Conservation (phyloP, 2,888 invertebrate genomes). For the Automeris io region DNA sequence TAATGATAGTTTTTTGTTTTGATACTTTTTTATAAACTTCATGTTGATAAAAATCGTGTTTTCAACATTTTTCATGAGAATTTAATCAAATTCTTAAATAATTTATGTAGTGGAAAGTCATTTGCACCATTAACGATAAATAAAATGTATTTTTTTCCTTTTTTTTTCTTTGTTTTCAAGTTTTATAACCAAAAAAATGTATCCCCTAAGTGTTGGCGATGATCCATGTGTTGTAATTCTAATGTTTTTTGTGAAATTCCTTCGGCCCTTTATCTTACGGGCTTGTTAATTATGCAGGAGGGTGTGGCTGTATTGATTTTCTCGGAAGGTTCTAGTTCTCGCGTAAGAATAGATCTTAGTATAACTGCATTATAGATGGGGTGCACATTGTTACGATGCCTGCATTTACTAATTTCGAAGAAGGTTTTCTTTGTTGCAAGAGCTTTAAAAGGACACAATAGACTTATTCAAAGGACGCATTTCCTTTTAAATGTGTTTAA, state of each 20-base stretch:
- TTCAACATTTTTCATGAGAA: slow-evolving; percentile 33
- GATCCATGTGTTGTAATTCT: slow-evolving; percentile 61
- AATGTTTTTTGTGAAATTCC: slow-evolving; percentile 42
- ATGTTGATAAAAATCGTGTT: slow-evolving; percentile 51
- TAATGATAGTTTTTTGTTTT: slow-evolving; percentile 78
- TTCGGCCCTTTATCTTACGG: slow-evolving; percentile 34
- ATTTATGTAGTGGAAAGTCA: neutral
- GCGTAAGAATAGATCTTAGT: slow-evolving; percentile 62
- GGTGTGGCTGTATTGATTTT: slow-evolving; percentile 78
- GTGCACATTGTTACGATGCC: slow-evolving; percentile 44
- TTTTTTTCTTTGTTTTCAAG: slow-evolving; percentile 73
- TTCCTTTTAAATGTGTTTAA: neutral
- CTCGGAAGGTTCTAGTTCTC: slow-evolving; percentile 72
- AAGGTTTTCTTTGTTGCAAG: slow-evolving; percentile 1
- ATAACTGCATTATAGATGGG: slow-evolving; percentile 59
- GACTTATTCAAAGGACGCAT: slow-evolving; percentile 17
- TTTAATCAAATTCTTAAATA: slow-evolving; percentile 12
- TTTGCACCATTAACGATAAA: slow-evolving; percentile 10
- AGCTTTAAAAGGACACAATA: slow-evolving; percentile 10
- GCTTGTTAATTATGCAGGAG: slow-evolving; percentile 69
- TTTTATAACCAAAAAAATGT: slow-evolving; percentile 73
- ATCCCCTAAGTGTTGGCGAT: slow-evolving; percentile 55
- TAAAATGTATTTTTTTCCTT: slow-evolving; percentile 40
- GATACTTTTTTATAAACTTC: slow-evolving; percentile 75
- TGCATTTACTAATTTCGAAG: slow-evolving; percentile 17